Conservation (phyloP, 2,888 invertebrate genomes). For the Tenthredo distinguenda region DNA sequence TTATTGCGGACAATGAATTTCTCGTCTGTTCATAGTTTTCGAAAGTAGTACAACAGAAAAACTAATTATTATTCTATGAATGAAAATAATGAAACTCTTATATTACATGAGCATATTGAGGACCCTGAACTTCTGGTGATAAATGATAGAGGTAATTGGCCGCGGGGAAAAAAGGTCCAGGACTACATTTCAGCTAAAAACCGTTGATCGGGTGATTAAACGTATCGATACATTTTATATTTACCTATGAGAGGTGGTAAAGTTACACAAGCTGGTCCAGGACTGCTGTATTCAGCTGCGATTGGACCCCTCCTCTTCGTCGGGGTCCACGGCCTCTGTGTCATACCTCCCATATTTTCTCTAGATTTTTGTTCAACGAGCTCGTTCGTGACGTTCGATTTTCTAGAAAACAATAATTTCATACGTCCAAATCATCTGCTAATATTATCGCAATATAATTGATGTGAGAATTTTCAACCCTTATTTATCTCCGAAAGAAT, state of each 20-base stretch:
- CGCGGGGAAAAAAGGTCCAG: neutral
- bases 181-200: neutral
- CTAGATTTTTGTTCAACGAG: neutral
- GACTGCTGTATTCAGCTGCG: slow-evolving; percentile 91
- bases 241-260: slow-evolving; percentile 91
- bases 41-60: neutral
- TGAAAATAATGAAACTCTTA: neutral
- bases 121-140: neutral
- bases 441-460: neutral
- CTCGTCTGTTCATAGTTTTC: neutral
- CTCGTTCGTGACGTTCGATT: slow-evolving; percentile 32
- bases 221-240: neutral
- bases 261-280: slow-evolving; percentile 93
- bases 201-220: neutral
- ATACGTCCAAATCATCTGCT: neutral
- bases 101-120: neutral
- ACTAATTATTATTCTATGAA: neutral
- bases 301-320: slow-evolving; percentile 93
- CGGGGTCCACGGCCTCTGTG: slow-evolving; percentile 94
- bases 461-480: neutral
- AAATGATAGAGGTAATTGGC: neutral
- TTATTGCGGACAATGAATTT: neutral
- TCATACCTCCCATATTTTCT: slow-evolving; percentile 84
- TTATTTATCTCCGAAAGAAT: neutral
- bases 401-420: neutral